A percentile compares a stretch with the other conserved stretches of the same genome.
Evolutionary conservation across 2,797 vertebrate genomes (phyloP).

Genomic region (Bovichtus diacanthus): DNA sequence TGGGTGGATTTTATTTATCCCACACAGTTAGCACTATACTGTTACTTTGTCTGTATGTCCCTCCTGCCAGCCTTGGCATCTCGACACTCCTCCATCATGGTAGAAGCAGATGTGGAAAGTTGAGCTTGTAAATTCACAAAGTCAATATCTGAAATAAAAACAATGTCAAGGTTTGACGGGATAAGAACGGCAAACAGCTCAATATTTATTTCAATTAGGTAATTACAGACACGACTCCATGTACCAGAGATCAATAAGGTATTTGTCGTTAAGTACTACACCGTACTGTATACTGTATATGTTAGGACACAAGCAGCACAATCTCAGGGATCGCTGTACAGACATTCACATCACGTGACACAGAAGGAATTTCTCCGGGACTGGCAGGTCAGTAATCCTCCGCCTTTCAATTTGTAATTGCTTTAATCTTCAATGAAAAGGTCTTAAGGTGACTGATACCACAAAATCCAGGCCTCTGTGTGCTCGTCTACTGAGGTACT

Average conservation of each 20-base stretch:
- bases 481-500: neutral
- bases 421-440: conserved; percentile 1
- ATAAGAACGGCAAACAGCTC: neutral
- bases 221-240: neutral
- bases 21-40: neutral
- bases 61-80: neutral
- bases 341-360: neutral
- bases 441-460: neutral
- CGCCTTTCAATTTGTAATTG: neutral
- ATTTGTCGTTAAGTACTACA: neutral
- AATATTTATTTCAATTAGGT: conserved; percentile 3
- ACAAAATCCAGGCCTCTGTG: neutral
- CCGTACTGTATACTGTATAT: neutral
- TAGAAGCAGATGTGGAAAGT: neutral
- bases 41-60: neutral
- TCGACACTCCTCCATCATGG: neutral
- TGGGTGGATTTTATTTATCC: neutral
- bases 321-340: neutral
- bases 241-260: neutral
- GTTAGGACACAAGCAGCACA: neutral
- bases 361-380: neutral
- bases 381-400: neutral
- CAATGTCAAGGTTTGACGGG: neutral
- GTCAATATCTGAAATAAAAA: neutral
- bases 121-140: neutral